These are phyloP conservation scores for Uloborus diversus DNA, from an alignment of 1,140 invertebrate genomes.

Conservation along the genomic window DNA sequence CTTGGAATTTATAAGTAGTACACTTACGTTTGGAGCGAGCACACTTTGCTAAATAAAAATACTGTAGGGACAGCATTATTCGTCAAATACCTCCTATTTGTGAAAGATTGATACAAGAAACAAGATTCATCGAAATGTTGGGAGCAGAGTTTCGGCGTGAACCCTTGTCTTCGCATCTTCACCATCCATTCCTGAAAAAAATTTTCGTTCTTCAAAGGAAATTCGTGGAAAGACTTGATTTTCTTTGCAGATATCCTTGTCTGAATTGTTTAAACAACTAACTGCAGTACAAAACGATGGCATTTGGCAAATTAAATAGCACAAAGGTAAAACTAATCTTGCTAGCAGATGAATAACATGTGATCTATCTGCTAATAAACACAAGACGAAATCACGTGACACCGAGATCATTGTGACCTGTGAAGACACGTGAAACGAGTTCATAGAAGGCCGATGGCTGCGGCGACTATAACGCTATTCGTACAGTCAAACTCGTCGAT, in stretches of 20 bases:
- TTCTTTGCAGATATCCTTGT: not conserved
- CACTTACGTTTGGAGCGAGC: too few relatives aligned
- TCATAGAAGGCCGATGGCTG: too few relatives aligned
- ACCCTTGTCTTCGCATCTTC: not conserved
- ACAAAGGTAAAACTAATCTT: too few relatives aligned
- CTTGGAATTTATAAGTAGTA: too few relatives aligned
- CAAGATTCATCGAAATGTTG: not conserved
- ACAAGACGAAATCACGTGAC: too few relatives aligned
- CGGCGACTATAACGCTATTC: too few relatives aligned
- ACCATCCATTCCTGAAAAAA: not conserved
- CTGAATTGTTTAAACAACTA: not conserved
- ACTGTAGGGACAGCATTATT: not conserved
- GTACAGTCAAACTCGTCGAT: too few relatives aligned
- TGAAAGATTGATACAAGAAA: not conserved
- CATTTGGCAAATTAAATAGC: too few relatives aligned
- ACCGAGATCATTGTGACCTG: too few relatives aligned
- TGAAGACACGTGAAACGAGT: too few relatives aligned
- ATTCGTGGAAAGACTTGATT: not conserved
- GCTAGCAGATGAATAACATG: too few relatives aligned
- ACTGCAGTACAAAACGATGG: not conserved
- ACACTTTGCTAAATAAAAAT: not conserved
- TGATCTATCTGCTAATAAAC: too few relatives aligned
- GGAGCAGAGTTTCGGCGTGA: not conserved
- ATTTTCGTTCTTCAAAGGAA: not conserved
- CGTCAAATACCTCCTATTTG: not conserved